Evolutionary conservation across 2,797 vertebrate genomes (phyloP), one percentile per base, ranked within the genome.

Genomic region (Microctenopoma stevenorrisi): DNA sequence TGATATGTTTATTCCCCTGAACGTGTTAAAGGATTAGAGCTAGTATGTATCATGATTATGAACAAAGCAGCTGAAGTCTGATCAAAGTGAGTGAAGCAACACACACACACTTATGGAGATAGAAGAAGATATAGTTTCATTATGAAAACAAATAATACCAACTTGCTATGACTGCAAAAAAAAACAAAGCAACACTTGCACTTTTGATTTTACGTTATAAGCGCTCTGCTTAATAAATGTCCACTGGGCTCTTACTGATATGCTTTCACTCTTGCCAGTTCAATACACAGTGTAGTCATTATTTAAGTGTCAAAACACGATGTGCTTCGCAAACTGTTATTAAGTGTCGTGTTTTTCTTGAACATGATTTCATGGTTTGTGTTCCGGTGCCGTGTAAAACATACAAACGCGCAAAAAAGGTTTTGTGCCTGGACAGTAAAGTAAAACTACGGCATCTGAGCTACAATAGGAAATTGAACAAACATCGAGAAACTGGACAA

Each of bases 31-130:
- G 72, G 75, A 87, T 86, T 84, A 83, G 50, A 74, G 58, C 50
- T 69, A 57, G 63, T 70, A 75, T 84, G 81, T 79, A 82, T 84
- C 68, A 72, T 83, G 80, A 87, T 86, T 77, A 86, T 28, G 66
- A 86, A 79, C 74, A 83, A 81, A 87, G 69, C 72, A 79, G 66
- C 49, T 65, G 62, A 59, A 72, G 81, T 68, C 70, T 43, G 66
- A 86, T 84, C 68, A 83, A 74, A 81, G 74, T 52, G 62, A 76
- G 26, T 40, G 69, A 53, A 81, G 43, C 68, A 30, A 9, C 44
- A 52, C 40, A 42, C 26, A 52, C 42, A 42, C 22, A 47, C 54
- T 67, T 42, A 28, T 14, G 68, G 48, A 63, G 67, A 74, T 51
- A 75, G 7, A 40, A 67, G 72, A 76, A 83, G 67, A 67, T n/a